These are phyloP conservation scores for Drosophila pallidifrons DNA, from an alignment of 1,140 invertebrate genomes.

Conservation along the genomic window DNA sequence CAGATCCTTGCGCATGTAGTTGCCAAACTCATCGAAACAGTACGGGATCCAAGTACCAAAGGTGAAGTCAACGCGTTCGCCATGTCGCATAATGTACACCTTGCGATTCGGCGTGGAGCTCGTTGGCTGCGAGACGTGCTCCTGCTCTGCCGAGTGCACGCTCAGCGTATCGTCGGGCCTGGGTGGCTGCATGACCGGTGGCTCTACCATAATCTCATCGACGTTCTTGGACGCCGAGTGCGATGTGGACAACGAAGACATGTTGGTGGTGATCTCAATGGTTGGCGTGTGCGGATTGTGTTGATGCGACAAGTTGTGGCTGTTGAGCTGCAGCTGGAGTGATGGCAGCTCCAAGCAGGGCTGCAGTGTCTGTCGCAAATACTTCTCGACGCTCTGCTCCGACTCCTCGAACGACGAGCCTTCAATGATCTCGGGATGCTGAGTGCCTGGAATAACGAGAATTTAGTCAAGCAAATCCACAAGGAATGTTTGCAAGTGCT, in stretches of 20 bases:
- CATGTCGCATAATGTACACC: slow-evolving; percentile 89
- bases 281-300: slow-evolving; percentile 73
- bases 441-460: slow-evolving; percentile 33
- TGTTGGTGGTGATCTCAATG: slow-evolving; percentile 75
- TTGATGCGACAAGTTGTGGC: slow-evolving; percentile 57
- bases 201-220: slow-evolving; percentile 78
- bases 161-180: slow-evolving; percentile 76
- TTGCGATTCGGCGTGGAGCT: slow-evolving; percentile 84
- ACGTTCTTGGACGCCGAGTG: slow-evolving; percentile 60
- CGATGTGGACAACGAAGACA: slow-evolving; percentile 65
- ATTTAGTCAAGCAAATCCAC: not conserved
- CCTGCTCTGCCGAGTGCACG: slow-evolving; percentile 61
- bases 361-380: slow-evolving; percentile 73
- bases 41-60: slow-evolving; percentile 95
- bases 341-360: slow-evolving; percentile 76
- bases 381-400: slow-evolving; percentile 80
- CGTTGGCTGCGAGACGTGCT: slow-evolving; percentile 45
- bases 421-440: slow-evolving; percentile 73
- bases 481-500: not conserved
- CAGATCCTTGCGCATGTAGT: slow-evolving; percentile 92
- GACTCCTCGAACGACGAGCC: slow-evolving; percentile 80
- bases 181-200: slow-evolving; percentile 55
- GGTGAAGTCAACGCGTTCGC: slow-evolving; percentile 95
- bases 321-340: slow-evolving; percentile 60
- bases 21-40: slow-evolving; percentile 93